A percentile compares a stretch with the other conserved stretches of the same genome.
phyloP scores from a whole-genome alignment of 2,797 vertebrate species.

The Clamator glandarius region DNA sequence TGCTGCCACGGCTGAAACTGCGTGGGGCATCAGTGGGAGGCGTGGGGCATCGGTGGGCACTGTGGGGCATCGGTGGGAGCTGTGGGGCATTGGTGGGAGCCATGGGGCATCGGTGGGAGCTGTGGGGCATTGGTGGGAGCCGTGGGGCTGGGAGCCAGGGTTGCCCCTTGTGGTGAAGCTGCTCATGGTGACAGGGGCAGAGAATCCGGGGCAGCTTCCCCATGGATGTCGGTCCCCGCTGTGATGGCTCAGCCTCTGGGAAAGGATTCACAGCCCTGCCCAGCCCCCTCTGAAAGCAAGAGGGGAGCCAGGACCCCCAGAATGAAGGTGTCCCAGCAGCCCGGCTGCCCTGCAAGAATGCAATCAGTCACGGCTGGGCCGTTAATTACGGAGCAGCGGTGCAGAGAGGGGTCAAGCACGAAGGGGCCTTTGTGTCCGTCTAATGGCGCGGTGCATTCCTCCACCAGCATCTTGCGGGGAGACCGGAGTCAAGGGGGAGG shows the following conservation, averaged over 20 bases:
- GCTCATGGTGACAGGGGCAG: neutral
- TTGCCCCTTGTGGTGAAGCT: neutral
- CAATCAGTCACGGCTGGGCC: conserved; percentile 9
- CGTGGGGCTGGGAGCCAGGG: neutral
- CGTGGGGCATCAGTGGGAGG: accelerated
- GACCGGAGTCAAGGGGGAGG: neutral
- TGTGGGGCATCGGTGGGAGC: neutral
- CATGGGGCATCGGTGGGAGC: neutral
- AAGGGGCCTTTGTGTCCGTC: conserved; percentile 49
- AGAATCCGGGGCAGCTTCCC: neutral
- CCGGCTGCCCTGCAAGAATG: conserved; percentile 2
- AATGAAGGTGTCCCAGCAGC: conserved; percentile 32
- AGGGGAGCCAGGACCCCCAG: neutral
- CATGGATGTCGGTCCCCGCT: accelerated
- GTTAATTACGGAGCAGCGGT: neutral
- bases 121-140: neutral
- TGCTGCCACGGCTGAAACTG: neutral
- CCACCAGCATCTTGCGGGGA: neutral
- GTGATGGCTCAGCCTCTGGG: neutral
- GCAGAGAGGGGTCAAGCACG: conserved; percentile 43
- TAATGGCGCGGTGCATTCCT: conserved; percentile 50
- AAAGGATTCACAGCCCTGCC: neutral
- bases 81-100: too few species aligned
- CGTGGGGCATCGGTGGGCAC: neutral
- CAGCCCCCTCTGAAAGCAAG: neutral